A percentile compares a stretch with the other conserved stretches of the same genome.
Evolutionary conservation across 2,797 vertebrate species (phyloP).

Genomic region (Parauchenoglanis punctatus): DNA sequence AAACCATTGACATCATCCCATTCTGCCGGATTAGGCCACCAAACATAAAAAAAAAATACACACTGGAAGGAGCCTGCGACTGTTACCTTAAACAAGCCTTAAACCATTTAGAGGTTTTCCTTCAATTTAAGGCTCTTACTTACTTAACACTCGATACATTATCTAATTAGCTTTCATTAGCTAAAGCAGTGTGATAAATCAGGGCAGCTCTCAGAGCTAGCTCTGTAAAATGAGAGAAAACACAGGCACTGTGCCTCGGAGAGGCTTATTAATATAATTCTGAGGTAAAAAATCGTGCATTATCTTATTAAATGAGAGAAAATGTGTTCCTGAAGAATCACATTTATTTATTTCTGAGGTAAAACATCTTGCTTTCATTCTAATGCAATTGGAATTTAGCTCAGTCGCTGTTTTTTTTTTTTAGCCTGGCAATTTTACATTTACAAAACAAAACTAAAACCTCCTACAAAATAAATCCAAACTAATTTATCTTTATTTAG

Average conservation of each 20-base stretch:
- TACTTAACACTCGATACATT: background rate
- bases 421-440: background rate
- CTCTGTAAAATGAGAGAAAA: background rate
- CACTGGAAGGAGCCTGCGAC: background rate
- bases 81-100: background rate
- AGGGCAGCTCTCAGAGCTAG: background rate
- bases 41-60: background rate
- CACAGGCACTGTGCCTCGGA: background rate
- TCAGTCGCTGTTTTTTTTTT: background rate
- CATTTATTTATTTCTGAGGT: background rate
- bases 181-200: background rate
- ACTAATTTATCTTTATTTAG: background rate
- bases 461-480: background rate
- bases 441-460: background rate
- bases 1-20: constrained; percentile 47
- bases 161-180: background rate
- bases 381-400: background rate
- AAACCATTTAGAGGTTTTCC: background rate
- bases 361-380: background rate
- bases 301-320: background rate
- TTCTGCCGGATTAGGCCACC: constrained; percentile 17
- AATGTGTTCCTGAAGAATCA: background rate
- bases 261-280: background rate
- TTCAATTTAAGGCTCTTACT: background rate
- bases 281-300: constrained; percentile 2